A percentile compares a stretch with the other conserved stretches of the same genome.
These are phyloP conservation scores for Catharus bicknelli DNA, from an alignment of 2,113 vertebrate species.

Conservation along the genomic window DNA sequence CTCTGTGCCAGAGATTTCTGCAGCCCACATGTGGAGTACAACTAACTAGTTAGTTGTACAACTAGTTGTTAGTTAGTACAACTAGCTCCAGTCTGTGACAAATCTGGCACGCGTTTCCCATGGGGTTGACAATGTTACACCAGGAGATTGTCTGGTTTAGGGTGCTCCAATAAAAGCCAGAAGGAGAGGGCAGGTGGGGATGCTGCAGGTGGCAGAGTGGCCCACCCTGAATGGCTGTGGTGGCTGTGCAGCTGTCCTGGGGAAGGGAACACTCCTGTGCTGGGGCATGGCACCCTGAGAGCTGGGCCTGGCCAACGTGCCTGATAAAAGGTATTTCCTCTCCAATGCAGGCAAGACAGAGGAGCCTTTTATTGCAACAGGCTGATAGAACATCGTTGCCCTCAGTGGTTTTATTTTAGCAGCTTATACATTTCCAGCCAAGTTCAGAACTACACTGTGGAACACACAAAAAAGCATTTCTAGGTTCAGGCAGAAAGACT, in stretches of 20 bases:
- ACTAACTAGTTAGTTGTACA: no score
- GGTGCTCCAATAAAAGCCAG: not conserved
- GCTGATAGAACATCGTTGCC: not conserved
- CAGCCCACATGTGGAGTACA: rapidly evolving
- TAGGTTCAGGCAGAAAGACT: not conserved
- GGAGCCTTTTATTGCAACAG: not conserved
- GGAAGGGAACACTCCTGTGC: not conserved
- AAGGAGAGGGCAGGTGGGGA: not conserved
- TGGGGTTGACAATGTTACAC: rapidly evolving
- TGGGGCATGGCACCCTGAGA: not conserved
- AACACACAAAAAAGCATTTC: not conserved
- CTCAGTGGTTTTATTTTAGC: not conserved
- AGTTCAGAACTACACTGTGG: not conserved
- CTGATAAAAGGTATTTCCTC: not conserved
- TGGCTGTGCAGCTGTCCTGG: rapidly evolving
- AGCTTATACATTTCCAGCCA: not conserved
- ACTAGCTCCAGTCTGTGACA: not conserved
- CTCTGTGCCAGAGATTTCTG: not conserved
- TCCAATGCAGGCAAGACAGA: not conserved
- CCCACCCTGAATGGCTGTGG: not conserved
- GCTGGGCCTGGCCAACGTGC: not conserved
- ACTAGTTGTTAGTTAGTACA: no score
- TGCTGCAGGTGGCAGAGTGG: not conserved
- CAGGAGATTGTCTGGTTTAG: not conserved
- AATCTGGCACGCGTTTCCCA: rapidly evolving